Evolutionary conservation across 37 sponge, comb jelly and placozoan species (phyloP).

Genomic region (Corticium candelabrum): DNA sequence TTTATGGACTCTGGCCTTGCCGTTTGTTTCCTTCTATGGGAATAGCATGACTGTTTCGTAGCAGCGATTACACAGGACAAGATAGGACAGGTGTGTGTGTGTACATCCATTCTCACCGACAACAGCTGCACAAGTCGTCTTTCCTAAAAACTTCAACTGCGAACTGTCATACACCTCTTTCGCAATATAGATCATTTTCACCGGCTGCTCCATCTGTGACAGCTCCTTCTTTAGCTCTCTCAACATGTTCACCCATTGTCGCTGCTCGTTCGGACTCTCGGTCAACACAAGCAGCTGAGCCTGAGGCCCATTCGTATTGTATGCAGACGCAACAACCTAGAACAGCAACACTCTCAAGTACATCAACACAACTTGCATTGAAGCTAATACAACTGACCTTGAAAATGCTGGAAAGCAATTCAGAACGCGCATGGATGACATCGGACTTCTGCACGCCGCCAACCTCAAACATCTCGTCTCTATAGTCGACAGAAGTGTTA

Average conservation of each 20-base stretch:
- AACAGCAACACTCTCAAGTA: too few relatives aligned
- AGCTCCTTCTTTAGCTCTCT: slow-evolving; percentile 68
- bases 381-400: too few relatives aligned
- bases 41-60: too few relatives aligned
- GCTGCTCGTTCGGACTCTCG: slow-evolving; percentile 63
- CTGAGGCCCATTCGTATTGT: background rate
- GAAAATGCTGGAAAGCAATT: slow-evolving; percentile 81
- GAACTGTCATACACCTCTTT: slow-evolving; percentile 41
- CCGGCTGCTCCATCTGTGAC: background rate
- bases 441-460: slow-evolving; percentile 65
- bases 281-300: slow-evolving; percentile 66
- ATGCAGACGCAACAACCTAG: too few relatives aligned
- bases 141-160: slow-evolving; percentile 53
- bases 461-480: slow-evolving; percentile 65
- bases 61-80: too few relatives aligned
- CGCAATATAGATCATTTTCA: slow-evolving; percentile 1
- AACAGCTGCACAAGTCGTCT: slow-evolving; percentile 34
- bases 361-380: too few relatives aligned
- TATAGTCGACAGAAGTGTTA: background rate
- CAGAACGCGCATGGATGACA: slow-evolving; percentile 89
- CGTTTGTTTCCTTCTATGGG: too few relatives aligned
- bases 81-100: too few relatives aligned
- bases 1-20: too few relatives aligned
- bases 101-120: slow-evolving; percentile 6
- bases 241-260: slow-evolving; percentile 74